phyloP scores from a whole-genome alignment of 2,797 vertebrate genomes.

The Epinephelus coioides region DNA sequence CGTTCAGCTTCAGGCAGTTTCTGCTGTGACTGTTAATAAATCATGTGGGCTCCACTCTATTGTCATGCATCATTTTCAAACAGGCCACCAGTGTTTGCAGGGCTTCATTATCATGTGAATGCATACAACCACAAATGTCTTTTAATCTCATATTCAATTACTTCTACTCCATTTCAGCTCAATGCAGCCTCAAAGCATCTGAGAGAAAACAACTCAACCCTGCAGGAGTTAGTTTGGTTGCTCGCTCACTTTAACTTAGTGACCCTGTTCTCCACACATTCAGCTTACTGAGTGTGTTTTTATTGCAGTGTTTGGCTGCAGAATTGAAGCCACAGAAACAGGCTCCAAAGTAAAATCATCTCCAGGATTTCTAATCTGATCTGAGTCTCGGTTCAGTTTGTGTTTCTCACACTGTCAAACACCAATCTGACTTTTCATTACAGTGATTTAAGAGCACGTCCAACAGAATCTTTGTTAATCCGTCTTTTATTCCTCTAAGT shows the following conservation, averaged over 20 bases:
- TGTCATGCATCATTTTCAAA: constrained; percentile 52
- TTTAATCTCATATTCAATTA: constrained; percentile 47
- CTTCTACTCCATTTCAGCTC: constrained; percentile 49
- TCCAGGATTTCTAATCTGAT: background rate
- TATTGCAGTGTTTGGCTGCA: background rate
- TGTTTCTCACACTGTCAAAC: background rate
- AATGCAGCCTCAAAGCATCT: constrained; percentile 8
- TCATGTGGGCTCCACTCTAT: constrained; percentile 50
- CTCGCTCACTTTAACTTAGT: background rate
- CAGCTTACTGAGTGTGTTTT: background rate
- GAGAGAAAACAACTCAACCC: background rate
- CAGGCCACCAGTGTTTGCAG: constrained; percentile 14
- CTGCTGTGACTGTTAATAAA: constrained; percentile 73
- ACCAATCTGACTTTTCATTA: background rate
- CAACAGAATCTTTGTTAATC: constrained; percentile 2
- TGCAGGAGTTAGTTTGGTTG: too few species aligned
- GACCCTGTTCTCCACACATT: background rate
- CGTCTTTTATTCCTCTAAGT: constrained; percentile 4
- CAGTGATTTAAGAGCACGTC: background rate
- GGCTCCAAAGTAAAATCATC: background rate
- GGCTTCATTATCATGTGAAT: constrained; percentile 41
- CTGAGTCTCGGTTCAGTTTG: background rate
- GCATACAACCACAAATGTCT: constrained; percentile 18
- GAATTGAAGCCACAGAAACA: background rate
- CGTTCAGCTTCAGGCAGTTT: constrained; percentile 59